Conservation (phyloP, 2,797 vertebrate genomes). For the Mionectes olivaceus region DNA sequence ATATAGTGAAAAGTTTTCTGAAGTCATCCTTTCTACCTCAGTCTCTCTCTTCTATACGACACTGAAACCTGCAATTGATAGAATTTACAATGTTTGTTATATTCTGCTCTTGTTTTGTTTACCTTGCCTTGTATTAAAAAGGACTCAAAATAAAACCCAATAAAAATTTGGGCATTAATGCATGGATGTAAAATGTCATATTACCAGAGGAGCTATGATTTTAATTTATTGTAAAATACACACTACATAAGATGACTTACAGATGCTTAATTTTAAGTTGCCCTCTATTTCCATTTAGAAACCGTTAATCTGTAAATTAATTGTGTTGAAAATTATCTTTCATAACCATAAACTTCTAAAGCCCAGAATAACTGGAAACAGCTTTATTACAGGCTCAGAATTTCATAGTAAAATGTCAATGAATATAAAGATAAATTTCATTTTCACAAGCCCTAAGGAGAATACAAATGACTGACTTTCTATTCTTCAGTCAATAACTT, state of each 20-base stretch:
- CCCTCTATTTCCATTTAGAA: not conserved
- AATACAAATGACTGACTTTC: conserved; percentile 63
- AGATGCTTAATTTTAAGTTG: not conserved
- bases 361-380: not conserved
- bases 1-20: not conserved
- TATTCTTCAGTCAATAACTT: conserved; percentile 60
- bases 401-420: conserved; percentile 5
- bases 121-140: not conserved
- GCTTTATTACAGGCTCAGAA: not conserved
- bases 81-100: not conserved
- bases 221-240: not conserved
- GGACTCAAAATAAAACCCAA: not conserved
- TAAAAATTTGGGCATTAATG: not conserved
- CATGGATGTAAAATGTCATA: not conserved
- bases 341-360: not conserved
- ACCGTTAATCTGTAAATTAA: not conserved
- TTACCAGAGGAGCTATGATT: not conserved
- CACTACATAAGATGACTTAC: not conserved
- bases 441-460: conserved; percentile 16
- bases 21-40: not conserved
- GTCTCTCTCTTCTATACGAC: not conserved
- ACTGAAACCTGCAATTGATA: not conserved
- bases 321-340: not conserved
- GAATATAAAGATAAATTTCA: conserved; percentile 34
- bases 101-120: not conserved